Evolutionary conservation across 2,888 invertebrate species (phyloP), one percentile per base, ranked within the genome.

Genomic region (Myopa testacea): DNA sequence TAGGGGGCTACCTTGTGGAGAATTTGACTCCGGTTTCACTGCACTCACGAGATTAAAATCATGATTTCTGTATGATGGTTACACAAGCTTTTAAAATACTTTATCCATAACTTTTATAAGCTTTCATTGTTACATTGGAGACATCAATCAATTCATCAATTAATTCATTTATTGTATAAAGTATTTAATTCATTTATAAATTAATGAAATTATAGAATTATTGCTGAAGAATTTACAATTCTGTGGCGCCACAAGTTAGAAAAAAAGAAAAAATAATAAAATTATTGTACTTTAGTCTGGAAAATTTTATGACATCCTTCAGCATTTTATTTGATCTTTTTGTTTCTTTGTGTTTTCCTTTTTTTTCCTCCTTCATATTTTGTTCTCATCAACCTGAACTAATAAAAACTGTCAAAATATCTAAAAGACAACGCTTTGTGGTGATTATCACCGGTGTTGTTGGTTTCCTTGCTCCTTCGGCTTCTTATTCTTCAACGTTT

Each of bases 361-460:
- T 37, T 63, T 63, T 14, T 3, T 5, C 38, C 14, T 5, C 38
- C 34, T 34, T 26, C 37, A 14, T 38, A 65, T 37, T 38, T 85
- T 84, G 82, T 81, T 79, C 80, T 75, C 62, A 60, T 12, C 75
- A 78, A 72, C 79, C 82, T 83, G 84, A 84, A 84, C 82, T 82
- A 85, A 85, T 85, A 85, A 85, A 85, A 85, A 81, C 84, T 85
- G 85, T 85, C 85, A 85, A 85, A 77, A 77, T 77, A 77, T 38
- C 65, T 37, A 8, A 37, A 38, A 84, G 84, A 82, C 50, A 73
- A 19, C 73, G 34, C 10, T 69, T 65, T 38, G 38, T 65, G 19
- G 16, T 65, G 19, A 14, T 65, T 65, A 65, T 65, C 34, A 12
- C 55, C 55, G 55, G 55, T 55, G 55, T 12, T 55, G 50, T 8